Evolutionary conservation across 2,797 vertebrate genomes (phyloP), one percentile per base, ranked within the genome.

Genomic region (Pseudopleuronectes americanus): DNA sequence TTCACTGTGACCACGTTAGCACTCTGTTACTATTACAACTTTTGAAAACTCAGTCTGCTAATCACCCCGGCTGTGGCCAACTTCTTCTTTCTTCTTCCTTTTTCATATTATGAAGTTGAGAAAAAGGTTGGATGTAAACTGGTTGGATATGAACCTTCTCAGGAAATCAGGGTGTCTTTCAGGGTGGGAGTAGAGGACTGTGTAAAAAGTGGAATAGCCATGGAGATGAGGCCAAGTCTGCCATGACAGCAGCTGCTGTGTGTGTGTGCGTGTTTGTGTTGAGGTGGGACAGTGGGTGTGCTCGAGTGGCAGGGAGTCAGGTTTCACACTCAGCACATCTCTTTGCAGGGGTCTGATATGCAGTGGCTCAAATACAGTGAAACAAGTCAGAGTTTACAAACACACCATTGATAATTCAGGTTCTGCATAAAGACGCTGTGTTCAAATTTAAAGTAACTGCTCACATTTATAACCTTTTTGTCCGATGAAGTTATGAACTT

Each of bases 311-410:
- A 70, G 22, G 57, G 76, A 57, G 69, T 90, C 88, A 62, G 69
- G 78, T 92, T 93, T 79, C 90, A 83, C 68, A 74, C n/a, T 81
- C 45, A 81, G 71, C 58, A 52, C 33, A 47, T 75, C 43, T 38
- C 56, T 67, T 57, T 81, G 68, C 52, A 78, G 61, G 58, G 68
- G 43, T 82, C 74, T 71, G 31, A 71, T 62, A 76, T 52, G 38
- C 68, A 65, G 52, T 6, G 12, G 21, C 51, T 67, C 23, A 75
- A 66, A 71, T 53, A 53, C 63, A 68, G 57, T 58, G 6, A 65
- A 33, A 41, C 38, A 55, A 36, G 28, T 51, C n/a, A 45, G 24
- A 48, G 4, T 38, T 61, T 17, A 31, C 16, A 64, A 23, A 66
- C 23, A 41, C n/a, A 36, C 4, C 16, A 28, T 0, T 22, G 19